Base-by-base conservation (phyloP, 2,888 invertebrate genomes). In the Aphodius granarius region DNA sequence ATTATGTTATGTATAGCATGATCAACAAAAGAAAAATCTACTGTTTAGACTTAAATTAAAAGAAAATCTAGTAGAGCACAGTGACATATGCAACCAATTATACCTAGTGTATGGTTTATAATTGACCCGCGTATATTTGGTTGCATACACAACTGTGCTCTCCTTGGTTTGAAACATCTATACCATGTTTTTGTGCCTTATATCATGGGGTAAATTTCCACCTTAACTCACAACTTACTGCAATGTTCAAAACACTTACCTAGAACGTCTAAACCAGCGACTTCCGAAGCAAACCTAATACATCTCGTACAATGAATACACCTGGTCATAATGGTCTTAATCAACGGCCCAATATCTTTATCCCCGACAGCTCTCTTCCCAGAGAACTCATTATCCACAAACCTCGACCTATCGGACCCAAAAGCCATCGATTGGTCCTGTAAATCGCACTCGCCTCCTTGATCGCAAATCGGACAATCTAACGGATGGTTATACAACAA, bases 361-460 rank as follows among this genome's bases (percentile, higher is more conserved):
- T 99, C 99, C 87, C 99, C 99, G 0, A 99, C 98, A 79, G 99
- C 99, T 81, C 97, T 91, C 87, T 98, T 98, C 72, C 98, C 98
- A 78, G 93, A 92, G 85, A 94, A 95, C 82, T 95, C 92, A 76
- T 96, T 97, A 84, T 98, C 98, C 71, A 94, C 94, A 84, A 98
- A 99, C 22, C 98, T 90, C 76, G 97, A 97, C 80, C 96, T 92
- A 86, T 95, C 98, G 82, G 93, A 97, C 76, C 99, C 99, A 88
- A 99, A 99, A 0, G 97, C 96, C 98, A 99, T 99, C 19, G 98
- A 98, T 88, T 99, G 99, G 89, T 99, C 99, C 89, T 99, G 97
- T 21, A 96, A 89, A 86, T 96, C 96, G 85, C 96, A 96, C 88
- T 96, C 96, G 20, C 96, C 96, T 79, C 96, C 96, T 88, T 99